A percentile compares a stretch with the other conserved stretches of the same genome.
phyloP scores from a whole-genome alignment of 2,888 invertebrate species.

The Sesia bembeciformis region DNA sequence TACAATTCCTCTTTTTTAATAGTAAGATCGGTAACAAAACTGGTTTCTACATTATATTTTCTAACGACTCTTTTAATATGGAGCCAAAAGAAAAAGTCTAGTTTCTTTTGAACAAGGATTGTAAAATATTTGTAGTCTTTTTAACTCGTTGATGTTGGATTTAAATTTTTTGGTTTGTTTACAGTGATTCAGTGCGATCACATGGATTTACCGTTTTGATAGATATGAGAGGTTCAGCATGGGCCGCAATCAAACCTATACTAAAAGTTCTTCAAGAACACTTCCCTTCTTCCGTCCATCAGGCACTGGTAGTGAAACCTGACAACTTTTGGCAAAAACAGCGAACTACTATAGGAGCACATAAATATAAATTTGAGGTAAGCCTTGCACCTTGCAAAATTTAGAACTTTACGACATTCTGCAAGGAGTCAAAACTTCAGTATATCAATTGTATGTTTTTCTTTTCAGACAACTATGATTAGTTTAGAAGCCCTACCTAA shows the following conservation, averaged over 20 bases:
- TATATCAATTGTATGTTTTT: conserved; percentile 12
- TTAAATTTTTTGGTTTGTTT: conserved; percentile 24
- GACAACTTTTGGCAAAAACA: conserved; percentile 99
- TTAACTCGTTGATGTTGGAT: background rate
- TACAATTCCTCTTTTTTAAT: too few relatives aligned
- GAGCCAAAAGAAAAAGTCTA: too few relatives aligned
- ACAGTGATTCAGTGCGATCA: conserved; percentile 88
- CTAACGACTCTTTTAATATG: too few relatives aligned
- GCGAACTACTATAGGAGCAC: conserved; percentile 95
- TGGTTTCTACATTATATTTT: too few relatives aligned
- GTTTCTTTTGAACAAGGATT: too few relatives aligned
- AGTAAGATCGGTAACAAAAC: too few relatives aligned
- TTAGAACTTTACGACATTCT: too few relatives aligned
- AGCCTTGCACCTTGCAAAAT: background rate
- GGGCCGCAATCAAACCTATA: conserved; percentile 97
- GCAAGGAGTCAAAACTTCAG: too few relatives aligned
- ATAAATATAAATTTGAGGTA: conserved; percentile 99
- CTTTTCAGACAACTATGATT: conserved; percentile 93
- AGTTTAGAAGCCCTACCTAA: conserved; percentile 95
- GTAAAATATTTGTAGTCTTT: too few relatives aligned
- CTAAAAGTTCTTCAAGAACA: conserved; percentile 97
- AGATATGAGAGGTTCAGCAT: conserved; percentile 97
- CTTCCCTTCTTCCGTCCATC: conserved; percentile 93
- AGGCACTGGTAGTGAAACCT: conserved; percentile 97
- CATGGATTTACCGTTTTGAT: conserved; percentile 96